phyloP scores from a whole-genome alignment of 2,888 invertebrate genomes.

The Melinaea menophilus region DNA sequence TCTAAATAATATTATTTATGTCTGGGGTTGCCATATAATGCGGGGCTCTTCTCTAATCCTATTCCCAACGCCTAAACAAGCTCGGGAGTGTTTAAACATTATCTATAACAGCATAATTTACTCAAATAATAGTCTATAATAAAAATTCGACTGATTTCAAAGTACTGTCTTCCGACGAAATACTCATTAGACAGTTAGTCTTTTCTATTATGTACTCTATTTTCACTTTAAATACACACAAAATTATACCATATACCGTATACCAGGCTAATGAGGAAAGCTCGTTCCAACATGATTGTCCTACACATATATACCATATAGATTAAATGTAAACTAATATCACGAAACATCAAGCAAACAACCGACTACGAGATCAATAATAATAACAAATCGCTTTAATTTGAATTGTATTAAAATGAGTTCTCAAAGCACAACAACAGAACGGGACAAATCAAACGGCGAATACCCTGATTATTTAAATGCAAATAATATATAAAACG shows the following conservation, averaged over 20 bases:
- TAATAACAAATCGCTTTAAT: conserved; percentile 26
- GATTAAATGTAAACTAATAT: conserved; percentile 49
- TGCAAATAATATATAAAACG: conserved; percentile 30
- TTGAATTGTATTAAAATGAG: neutral
- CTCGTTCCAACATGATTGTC: conserved; percentile 61
- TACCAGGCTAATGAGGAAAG: conserved; percentile 72
- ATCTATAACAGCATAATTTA: conserved; percentile 16
- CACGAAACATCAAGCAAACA: conserved; percentile 55
- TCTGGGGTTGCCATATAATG: conserved; percentile 25
- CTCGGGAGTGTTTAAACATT: conserved; percentile 40
- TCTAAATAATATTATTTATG: conserved; percentile 13
- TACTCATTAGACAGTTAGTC: conserved; percentile 41
- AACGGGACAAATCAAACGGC: conserved; percentile 19
- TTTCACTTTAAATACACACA: conserved; percentile 32
- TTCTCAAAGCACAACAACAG: conserved; percentile 27
- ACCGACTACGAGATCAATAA: conserved; percentile 46
- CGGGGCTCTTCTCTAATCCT: conserved; percentile 43
- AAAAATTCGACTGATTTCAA: conserved; percentile 12
- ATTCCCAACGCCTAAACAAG: conserved; percentile 52
- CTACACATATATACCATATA: conserved; percentile 29
- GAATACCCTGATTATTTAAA: conserved; percentile 44
- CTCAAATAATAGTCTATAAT: conserved; percentile 14
- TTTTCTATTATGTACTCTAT: conserved; percentile 55
- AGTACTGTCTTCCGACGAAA: conserved; percentile 29
- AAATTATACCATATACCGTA: conserved; percentile 35